phyloP scores from a whole-genome alignment of 2,888 invertebrate species.

The Brachycybe producta region DNA sequence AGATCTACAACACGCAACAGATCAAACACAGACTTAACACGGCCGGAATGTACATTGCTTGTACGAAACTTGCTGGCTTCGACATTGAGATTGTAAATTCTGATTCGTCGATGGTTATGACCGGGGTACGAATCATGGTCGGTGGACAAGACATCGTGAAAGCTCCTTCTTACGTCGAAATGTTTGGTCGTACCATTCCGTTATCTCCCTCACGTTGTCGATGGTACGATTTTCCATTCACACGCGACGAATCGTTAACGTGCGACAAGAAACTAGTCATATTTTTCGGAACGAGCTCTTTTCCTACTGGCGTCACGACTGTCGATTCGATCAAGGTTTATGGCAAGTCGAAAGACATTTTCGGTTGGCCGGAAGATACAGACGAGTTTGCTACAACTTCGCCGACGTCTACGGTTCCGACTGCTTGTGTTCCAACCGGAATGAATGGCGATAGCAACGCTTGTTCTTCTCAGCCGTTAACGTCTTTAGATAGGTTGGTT shows the following conservation, averaged over 20 bases:
- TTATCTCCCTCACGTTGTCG: conserved; percentile 61
- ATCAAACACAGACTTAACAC: conserved; percentile 81
- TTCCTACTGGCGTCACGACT: conserved; percentile 70
- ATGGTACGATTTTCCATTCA: conserved; percentile 92
- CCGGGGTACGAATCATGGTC: conserved; percentile 70
- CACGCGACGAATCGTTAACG: conserved; percentile 80
- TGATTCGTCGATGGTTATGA: conserved; percentile 77
- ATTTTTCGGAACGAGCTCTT: conserved; percentile 34
- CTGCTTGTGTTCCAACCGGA: conserved; percentile 8
- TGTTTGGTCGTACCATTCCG: conserved; percentile 59
- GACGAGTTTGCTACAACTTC: conserved; percentile 49
- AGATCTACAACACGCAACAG: conserved; percentile 86
- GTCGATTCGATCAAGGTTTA: conserved; percentile 90
- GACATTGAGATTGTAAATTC: conserved; percentile 73
- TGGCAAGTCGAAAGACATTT: conserved; percentile 86
- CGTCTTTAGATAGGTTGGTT: conserved; percentile 44
- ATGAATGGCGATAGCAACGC: conserved; percentile 22
- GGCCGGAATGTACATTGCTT: conserved; percentile 77
- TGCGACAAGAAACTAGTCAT: conserved; percentile 77
- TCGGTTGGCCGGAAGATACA: conserved; percentile 93
- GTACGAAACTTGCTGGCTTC: conserved; percentile 80
- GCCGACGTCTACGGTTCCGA: conserved; percentile 4
- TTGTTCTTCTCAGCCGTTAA: conserved; percentile 37
- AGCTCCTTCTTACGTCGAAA: conserved; percentile 61
- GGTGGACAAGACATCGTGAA: conserved; percentile 69